phyloP scores from a whole-genome alignment of 2,888 invertebrate genomes.

The Fissipunctia ypsillon region DNA sequence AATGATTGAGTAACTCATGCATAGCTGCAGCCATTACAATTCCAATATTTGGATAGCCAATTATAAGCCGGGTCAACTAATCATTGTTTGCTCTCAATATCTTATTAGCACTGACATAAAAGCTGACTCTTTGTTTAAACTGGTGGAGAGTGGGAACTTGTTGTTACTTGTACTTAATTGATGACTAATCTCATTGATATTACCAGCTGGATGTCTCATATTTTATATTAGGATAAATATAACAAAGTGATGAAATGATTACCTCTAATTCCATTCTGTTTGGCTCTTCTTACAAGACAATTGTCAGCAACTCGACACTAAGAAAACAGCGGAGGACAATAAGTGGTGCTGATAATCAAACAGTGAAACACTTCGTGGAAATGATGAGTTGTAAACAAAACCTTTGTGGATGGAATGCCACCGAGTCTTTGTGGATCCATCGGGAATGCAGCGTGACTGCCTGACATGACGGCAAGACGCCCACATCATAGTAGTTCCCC shows the following conservation, averaged over 20 bases:
- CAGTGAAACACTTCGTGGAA: conserved; percentile 79
- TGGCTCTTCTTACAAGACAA: conserved; percentile 53
- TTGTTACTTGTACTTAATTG: conserved; percentile 61
- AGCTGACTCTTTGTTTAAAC: conserved; percentile 62
- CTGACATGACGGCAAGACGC: conserved; percentile 45
- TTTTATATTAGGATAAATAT: conserved; percentile 10
- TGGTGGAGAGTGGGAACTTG: conserved; percentile 56
- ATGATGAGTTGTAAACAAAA: conserved; percentile 76
- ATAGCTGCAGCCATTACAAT: conserved; percentile 3
- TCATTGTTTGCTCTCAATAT: conserved; percentile 32
- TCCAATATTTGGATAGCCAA: conserved; percentile 11
- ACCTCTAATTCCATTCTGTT: conserved; percentile 41
- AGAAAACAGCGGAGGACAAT: conserved; percentile 77
- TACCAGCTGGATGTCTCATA: conserved; percentile 4
- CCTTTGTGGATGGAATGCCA: conserved; percentile 52
- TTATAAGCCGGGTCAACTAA: background rate
- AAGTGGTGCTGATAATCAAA: conserved; percentile 72
- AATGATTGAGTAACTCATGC: conserved; percentile 8
- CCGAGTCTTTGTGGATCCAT: conserved; percentile 51
- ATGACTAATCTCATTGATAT: conserved; percentile 60
- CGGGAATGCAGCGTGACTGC: conserved; percentile 60
- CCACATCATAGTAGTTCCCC: conserved; percentile 49
- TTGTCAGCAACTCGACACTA: conserved; percentile 69
- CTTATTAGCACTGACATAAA: conserved; percentile 45
- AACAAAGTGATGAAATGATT: conserved; percentile 20